Evolutionary conservation across 2,113 vertebrate genomes (phyloP).

Genomic region (Dendrocopos noguchii): DNA sequence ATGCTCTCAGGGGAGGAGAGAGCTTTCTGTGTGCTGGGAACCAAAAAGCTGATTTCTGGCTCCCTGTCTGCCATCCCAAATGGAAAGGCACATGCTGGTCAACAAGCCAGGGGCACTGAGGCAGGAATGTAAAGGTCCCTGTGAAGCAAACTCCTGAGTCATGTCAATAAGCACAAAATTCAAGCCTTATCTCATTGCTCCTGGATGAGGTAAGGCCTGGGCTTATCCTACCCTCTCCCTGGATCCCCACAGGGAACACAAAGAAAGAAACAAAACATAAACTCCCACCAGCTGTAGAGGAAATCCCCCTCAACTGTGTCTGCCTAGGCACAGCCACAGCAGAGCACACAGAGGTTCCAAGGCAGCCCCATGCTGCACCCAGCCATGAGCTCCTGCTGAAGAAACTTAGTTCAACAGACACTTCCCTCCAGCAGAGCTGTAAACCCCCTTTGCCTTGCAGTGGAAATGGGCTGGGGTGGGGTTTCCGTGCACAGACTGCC

Average conservation of each 20-base stretch:
- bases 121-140: neutral
- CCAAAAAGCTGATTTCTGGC: neutral
- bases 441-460: neutral
- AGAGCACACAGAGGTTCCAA: neutral
- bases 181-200: neutral
- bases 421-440: neutral
- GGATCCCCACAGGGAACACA: neutral
- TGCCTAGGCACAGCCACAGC: neutral
- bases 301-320: neutral
- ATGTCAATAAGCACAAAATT: neutral
- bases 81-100: neutral
- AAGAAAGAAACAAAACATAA: neutral
- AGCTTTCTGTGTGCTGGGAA: neutral
- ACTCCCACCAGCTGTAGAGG: no score
- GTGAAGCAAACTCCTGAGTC: neutral
- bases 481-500: neutral
- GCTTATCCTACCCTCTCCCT: neutral
- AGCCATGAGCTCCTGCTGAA: neutral
- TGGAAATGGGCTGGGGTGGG: neutral
- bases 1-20: neutral
- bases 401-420: neutral
- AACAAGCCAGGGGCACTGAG: neutral
- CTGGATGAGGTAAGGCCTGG: neutral
- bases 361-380: neutral
- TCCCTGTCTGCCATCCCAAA: neutral